Evolutionary conservation across 2,797 vertebrate species (phyloP).

Genomic region (Gadopsis bispinosus): DNA sequence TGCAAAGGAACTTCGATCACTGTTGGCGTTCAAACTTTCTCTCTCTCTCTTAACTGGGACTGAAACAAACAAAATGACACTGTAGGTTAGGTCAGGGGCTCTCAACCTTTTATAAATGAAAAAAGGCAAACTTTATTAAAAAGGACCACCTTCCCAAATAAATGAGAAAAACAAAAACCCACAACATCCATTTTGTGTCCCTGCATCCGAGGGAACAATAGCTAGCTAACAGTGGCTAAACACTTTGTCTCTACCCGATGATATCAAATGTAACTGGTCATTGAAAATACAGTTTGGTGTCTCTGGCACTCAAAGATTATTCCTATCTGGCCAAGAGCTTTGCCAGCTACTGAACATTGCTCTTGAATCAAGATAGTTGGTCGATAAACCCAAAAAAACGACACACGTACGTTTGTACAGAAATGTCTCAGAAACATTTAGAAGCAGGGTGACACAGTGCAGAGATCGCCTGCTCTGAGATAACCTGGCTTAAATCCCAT

Average conservation of each 20-base stretch:
- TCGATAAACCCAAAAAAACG: not conserved
- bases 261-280: no score
- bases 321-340: not conserved
- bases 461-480: not conserved
- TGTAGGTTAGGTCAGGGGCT: not conserved
- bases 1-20: not conserved
- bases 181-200: no score
- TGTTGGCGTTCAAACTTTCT: not conserved
- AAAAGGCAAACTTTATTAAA: no score
- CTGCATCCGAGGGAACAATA: no score
- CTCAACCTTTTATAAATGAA: no score
- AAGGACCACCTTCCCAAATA: no score
- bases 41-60: no score
- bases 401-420: not conserved
- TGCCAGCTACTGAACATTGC: not conserved
- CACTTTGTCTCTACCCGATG: no score
- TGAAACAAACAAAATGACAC: not conserved
- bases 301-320: not conserved
- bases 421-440: not conserved
- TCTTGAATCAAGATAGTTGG: not conserved
- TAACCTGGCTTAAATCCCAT: not conserved
- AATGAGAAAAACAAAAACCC: no score
- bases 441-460: not conserved
- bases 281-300: no score
- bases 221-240: no score